Percentiles rank a stretch among this genome's conserved stretches.
Evolutionary conservation across 2,888 invertebrate species (phyloP).

Genomic region (Choristoneura rosaceana): DNA sequence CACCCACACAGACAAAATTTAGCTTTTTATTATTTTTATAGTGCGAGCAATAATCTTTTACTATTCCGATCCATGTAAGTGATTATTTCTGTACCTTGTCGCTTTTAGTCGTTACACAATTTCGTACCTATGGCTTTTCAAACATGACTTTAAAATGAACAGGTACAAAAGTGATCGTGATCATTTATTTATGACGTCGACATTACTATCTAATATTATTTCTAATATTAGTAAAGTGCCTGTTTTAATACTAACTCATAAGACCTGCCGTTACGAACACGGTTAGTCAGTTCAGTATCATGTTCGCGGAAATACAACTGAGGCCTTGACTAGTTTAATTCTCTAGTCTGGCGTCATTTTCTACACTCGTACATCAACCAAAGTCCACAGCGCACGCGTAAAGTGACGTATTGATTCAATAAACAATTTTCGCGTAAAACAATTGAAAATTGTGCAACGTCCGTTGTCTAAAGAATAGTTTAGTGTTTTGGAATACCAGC

Average conservation of each 20-base stretch:
- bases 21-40: too few relatives aligned
- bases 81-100: too few relatives aligned
- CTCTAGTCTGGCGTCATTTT: slow-evolving; percentile 2
- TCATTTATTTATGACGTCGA: too few relatives aligned
- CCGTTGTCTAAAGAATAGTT: slow-evolving; percentile 9
- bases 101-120: too few relatives aligned
- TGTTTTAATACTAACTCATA: neutral
- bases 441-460: slow-evolving; percentile 22
- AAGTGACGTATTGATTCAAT: slow-evolving; percentile 8
- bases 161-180: too few relatives aligned
- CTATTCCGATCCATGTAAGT: too few relatives aligned
- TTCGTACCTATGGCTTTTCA: too few relatives aligned
- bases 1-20: too few relatives aligned
- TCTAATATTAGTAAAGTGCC: too few relatives aligned
- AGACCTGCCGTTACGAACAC: neutral
- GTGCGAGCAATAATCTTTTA: too few relatives aligned
- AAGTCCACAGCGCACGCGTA: slow-evolving; percentile 40
- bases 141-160: too few relatives aligned
- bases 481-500: neutral
- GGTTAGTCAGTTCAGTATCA: neutral
- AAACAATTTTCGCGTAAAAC: slow-evolving; percentile 22
- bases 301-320: slow-evolving; percentile 21
- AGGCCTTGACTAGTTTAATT: slow-evolving; percentile 22
- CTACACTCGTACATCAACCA: slow-evolving; percentile 13
- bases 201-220: too few relatives aligned